These are phyloP conservation scores for Malacoraja senta DNA, from an alignment of 2,797 vertebrate species.

Conservation along the genomic window DNA sequence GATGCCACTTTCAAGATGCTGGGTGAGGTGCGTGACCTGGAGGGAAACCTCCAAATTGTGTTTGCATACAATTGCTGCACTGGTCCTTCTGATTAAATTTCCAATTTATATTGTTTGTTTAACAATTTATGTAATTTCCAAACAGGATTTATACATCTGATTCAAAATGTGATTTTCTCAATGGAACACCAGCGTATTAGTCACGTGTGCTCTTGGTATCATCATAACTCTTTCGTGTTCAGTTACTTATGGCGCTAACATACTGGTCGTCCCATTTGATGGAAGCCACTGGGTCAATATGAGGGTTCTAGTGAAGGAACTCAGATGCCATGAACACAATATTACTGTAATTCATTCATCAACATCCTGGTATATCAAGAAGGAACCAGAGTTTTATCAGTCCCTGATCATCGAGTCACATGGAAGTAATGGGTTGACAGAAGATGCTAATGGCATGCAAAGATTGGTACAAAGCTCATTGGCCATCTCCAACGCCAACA, in stretches of 20 bases:
- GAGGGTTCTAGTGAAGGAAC: background rate
- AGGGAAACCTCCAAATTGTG: too few relatives aligned
- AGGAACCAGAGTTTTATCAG: background rate
- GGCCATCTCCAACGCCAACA: background rate
- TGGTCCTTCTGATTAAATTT: too few relatives aligned
- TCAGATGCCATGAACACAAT: background rate
- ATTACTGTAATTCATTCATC: background rate
- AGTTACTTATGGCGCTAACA: background rate
- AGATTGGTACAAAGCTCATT: background rate
- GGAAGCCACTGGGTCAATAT: constrained; percentile 10
- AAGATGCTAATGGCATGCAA: background rate
- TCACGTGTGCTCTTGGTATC: background rate
- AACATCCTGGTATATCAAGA: background rate
- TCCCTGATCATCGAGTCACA: background rate
- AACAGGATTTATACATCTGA: too few relatives aligned
- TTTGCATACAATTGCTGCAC: too few relatives aligned
- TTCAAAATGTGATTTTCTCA: background rate
- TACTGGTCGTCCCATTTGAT: background rate
- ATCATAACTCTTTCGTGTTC: background rate
- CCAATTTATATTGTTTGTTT: too few relatives aligned
- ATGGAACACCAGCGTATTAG: background rate
- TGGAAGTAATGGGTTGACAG: background rate
- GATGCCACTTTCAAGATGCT: too few relatives aligned
- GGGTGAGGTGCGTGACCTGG: too few relatives aligned
- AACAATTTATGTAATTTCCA: too few relatives aligned